Percentiles rank a stretch among this genome's conserved stretches.
phyloP scores from a whole-genome alignment of 2,888 invertebrate genomes.

The Trileptium ribeirensis region DNA sequence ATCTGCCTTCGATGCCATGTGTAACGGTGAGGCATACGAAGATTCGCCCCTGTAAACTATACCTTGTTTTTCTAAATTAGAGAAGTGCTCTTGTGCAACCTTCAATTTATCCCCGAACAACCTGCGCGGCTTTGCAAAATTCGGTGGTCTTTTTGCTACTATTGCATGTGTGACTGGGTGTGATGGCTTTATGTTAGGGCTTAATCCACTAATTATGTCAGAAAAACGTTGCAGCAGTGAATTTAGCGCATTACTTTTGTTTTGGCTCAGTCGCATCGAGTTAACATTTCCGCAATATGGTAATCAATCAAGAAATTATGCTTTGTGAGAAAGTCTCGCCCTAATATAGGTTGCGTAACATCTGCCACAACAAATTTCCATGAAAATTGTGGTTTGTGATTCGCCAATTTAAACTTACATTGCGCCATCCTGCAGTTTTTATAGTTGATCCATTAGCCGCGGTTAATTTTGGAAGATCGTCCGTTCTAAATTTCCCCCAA shows the following conservation, averaged over 20 bases:
- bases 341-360: neutral
- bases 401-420: neutral
- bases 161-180: neutral
- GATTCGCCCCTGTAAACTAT: slow-evolving; percentile 11
- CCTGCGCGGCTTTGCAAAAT: neutral
- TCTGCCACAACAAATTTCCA: neutral
- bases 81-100: neutral
- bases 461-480: neutral
- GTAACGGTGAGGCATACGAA: neutral
- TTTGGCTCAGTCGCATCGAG: neutral
- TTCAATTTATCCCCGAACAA: slow-evolving; percentile 5
- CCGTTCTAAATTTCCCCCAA: neutral
- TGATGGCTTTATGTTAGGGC: neutral
- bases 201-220: neutral
- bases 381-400: neutral
- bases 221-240: neutral
- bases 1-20: neutral
- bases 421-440: neutral
- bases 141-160: neutral
- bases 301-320: neutral
- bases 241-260: neutral
- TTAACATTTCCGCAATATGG: neutral
- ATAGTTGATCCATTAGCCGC: neutral
- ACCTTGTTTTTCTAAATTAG: neutral
- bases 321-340: neutral